phyloP scores from a whole-genome alignment of 2,888 invertebrate genomes.

The Leptura quadrifasciata region DNA sequence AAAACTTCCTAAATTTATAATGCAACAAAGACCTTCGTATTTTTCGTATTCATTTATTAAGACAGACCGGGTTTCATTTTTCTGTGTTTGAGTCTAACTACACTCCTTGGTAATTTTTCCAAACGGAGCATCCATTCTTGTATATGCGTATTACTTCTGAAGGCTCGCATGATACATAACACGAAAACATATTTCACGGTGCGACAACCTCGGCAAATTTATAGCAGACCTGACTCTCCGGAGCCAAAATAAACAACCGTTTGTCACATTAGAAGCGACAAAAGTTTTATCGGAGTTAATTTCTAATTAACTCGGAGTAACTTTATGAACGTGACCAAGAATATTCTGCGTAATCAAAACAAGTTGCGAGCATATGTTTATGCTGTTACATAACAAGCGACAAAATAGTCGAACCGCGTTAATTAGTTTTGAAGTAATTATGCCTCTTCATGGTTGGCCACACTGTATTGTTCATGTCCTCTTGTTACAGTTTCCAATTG shows the following conservation, averaged over 20 bases:
- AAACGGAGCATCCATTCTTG: too few relatives aligned
- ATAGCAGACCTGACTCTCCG: neutral
- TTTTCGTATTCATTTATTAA: too few relatives aligned
- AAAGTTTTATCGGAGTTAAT: slow-evolving; percentile 11
- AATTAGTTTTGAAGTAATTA: slow-evolving; percentile 72
- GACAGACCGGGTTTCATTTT: too few relatives aligned
- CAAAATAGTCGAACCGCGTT: slow-evolving; percentile 66
- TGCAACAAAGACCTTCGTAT: too few relatives aligned
- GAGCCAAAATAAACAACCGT: slow-evolving; percentile 10
- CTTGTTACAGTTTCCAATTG: slow-evolving; percentile 65
- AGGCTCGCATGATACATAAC: neutral
- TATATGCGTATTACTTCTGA: too few relatives aligned
- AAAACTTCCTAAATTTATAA: too few relatives aligned
- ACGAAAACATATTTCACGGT: neutral
- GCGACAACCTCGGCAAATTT: neutral
- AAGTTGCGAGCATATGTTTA: slow-evolving; percentile 32
- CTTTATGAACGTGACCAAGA: slow-evolving; percentile 23
- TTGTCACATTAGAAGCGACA: slow-evolving; percentile 18
- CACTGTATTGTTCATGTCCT: slow-evolving; percentile 66
- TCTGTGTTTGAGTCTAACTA: too few relatives aligned
- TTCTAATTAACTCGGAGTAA: slow-evolving; percentile 22
- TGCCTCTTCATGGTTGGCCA: slow-evolving; percentile 68
- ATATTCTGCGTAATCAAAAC: slow-evolving; percentile 35
- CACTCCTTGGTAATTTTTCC: too few relatives aligned
- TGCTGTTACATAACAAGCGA: slow-evolving; percentile 50